phyloP scores from a whole-genome alignment of 2,888 invertebrate genomes.

The Neoitamus cyanurus region DNA sequence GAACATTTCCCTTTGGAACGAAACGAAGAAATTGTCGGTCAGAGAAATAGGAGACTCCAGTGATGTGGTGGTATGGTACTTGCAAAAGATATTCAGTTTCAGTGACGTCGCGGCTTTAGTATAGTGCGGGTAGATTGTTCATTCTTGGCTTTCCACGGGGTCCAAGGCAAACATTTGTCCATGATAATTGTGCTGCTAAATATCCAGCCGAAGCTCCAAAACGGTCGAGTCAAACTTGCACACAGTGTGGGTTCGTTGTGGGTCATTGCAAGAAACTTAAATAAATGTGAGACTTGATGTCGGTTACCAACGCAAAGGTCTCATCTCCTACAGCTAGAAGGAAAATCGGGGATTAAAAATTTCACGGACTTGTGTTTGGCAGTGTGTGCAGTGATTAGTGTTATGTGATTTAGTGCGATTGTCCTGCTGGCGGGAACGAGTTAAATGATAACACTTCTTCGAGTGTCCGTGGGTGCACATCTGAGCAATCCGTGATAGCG shows the following conservation, averaged over 20 bases:
- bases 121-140: neutral
- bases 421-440: neutral
- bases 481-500: neutral
- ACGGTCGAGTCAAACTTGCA: neutral
- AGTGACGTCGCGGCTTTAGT: conserved; percentile 26
- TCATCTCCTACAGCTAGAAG: neutral
- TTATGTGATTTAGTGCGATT: neutral
- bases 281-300: neutral
- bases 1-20: neutral
- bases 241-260: neutral
- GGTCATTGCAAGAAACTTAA: neutral
- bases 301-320: neutral
- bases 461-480: neutral
- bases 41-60: neutral
- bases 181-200: neutral
- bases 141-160: neutral
- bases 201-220: neutral
- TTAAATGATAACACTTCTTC: neutral
- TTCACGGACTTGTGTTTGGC: neutral
- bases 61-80: neutral
- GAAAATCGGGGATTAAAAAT: neutral
- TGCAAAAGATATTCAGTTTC: conserved; percentile 16
- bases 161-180: neutral
- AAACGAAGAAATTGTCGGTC: neutral
- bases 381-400: neutral